Evolutionary conservation across 2,797 vertebrate species (phyloP), one percentile per base, ranked within the genome.

Genomic region (Anabas testudineus): DNA sequence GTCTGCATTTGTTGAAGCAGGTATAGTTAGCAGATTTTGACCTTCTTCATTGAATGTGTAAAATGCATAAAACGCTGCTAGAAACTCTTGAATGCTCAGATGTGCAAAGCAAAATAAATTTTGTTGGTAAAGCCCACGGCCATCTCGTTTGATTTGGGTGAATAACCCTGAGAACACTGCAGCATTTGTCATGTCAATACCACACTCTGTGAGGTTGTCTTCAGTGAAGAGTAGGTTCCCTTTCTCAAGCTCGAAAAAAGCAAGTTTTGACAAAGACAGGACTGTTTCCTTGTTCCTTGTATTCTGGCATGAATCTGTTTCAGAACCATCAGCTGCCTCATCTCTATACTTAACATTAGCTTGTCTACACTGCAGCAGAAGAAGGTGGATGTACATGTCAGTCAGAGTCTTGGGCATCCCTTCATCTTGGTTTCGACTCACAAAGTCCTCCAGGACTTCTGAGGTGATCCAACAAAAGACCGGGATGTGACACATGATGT

Each of bases 401-500:
- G 87, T 82, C 0, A 87, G 65, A 0, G 87, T 83, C 52, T 76
- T 82, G 5, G 81, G 87, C 60, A 85, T 74, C 8, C 5, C 43
- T 0, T n/a, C 70, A 3, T 81, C 34, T 63, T 77, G 9, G 0
- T 69, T 41, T 13, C 0, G 46, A 2, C 5, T 14, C 21, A 85
- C 34, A 39, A 80, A 19, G 19, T 78, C 26, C 37, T 82, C 83
- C 37, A 88, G 56, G 51, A 88, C 84, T 2, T 46, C 76, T 72
- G 87, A 58, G 0, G 74, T 76, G 55, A 88, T 82, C 55, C 71
- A 88, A 46, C 87, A 87, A 67, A 88, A 88, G 51, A 85, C 51
- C 8, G 87, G 84, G 32, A 87, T 66, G 67, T 83, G 74, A 43
- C 82, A 88, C 84, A 87, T 83, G 30, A 75, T 81, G 34, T 72